Evolutionary conservation across 2,888 invertebrate species (phyloP), one percentile per base, ranked within the genome.

Genomic region (Ennomos fuscantarius): DNA sequence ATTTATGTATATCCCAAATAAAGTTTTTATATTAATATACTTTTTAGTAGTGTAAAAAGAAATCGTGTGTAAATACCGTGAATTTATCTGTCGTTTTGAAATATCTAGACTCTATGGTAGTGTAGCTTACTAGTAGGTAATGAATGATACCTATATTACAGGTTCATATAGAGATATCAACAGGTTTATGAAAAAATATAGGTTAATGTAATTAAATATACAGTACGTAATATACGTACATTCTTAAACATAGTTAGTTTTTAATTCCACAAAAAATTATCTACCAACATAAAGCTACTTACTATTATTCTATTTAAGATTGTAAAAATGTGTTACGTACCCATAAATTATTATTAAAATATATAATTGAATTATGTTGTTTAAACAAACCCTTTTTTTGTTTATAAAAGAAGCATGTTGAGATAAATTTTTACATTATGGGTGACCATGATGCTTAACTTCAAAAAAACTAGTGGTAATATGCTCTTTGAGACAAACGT

Each of bases 301-400:
- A 24, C 6, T 24, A 24, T 24, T 24, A 45, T 33, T 49, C n/a
- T 57, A 53, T 9, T 45, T 72, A 70, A 77, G 70, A 74, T 75
- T 86, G 84, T 84, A 84, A 81, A 84, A 84, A 86, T 69, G 79
- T 84, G 81, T 86, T 67, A 65, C 53, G 48, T 83, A 81, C 70
- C 81, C 84, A 82, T 88, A 88, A 89, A 86, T 87, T 87, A 89
- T 88, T 87, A 87, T 82, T 76, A 83, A 74, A 87, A 81, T 83
- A 88, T 81, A 58, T 55, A 60, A 74, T 59, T 64, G 76, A 24
- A 24, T 24, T 42, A 48, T 56, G 37, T 66, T 66, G 9, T 68
- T 66, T 73, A 62, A 65, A n/a, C n/a, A n/a, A n/a, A n/a, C n/a
- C n/a, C n/a, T n/a, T n/a, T n/a, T n/a, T n/a, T n/a, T n/a, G n/a